phyloP scores from a whole-genome alignment of 2,888 invertebrate species.

The Merodon equestris region DNA sequence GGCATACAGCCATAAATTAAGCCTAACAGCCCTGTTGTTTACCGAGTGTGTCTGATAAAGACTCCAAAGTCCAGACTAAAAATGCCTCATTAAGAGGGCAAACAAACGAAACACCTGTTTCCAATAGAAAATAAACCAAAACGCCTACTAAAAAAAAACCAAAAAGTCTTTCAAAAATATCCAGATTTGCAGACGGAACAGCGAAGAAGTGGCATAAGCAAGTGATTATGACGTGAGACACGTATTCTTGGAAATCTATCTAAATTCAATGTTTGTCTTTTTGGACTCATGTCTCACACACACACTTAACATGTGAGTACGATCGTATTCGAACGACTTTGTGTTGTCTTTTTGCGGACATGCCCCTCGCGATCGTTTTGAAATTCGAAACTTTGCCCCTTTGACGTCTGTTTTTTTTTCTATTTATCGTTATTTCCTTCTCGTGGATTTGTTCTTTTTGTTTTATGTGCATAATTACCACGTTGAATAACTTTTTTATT shows the following conservation, averaged over 20 bases:
- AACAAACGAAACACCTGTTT: conserved; percentile 41
- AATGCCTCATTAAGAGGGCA: neutral
- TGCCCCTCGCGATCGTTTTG: conserved; percentile 13
- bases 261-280: neutral
- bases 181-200: too few species aligned
- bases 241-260: conserved; percentile 28
- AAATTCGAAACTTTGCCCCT: conserved; percentile 59
- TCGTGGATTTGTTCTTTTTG: neutral
- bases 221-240: conserved; percentile 34
- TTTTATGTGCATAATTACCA: conserved; percentile 25
- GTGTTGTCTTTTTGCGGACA: conserved; percentile 7
- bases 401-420: conserved; percentile 42
- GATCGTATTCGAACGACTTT: neutral
- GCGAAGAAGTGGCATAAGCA: too few species aligned
- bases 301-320: neutral
- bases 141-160: too few species aligned
- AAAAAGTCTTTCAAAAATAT: too few species aligned
- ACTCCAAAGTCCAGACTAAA: neutral
- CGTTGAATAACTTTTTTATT: conserved; percentile 23
- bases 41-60: neutral
- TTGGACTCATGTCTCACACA: neutral
- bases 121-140: too few species aligned
- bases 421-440: too few species aligned
- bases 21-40: conserved; percentile 14
- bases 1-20: conserved; percentile 13